Base-by-base conservation (phyloP, 2,888 invertebrate genomes). In the Sepiola atlantica region DNA sequence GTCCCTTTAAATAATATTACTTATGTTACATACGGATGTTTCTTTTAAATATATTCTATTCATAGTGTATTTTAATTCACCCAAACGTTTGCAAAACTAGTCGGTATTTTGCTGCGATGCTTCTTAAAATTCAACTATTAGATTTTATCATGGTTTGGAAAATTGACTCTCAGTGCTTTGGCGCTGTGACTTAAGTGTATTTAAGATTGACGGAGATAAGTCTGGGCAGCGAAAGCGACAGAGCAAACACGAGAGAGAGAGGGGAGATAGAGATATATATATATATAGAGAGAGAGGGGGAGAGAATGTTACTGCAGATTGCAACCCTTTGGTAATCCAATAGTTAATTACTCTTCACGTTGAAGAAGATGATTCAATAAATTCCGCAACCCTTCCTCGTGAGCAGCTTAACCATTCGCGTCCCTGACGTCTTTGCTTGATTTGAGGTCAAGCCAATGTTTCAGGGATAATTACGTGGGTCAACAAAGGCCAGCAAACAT, bases 401-500 rank as follows among this genome's bases (percentile, higher is more conserved):
- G n/a, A 77, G 14, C n/a, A 77, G 32, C n/a, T 77, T n/a, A 16
- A n/a, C 77, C n/a, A 32, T 77, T 45, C 77, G 4, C 16, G 77
- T 77, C 77, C n/a, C 77, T 77, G n/a, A 77, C 77, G 77, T 77
- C 77, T n/a, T 77, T 12, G 77, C 77, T 77, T 77, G 77, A 77
- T 77, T 77, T 32, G 77, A 77, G 77, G 77, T 77, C 77, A 77
- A 77, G 77, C 77, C 77, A 77, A 77, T 77, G 77, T 77, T 77
- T 77, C 77, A n/a, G 77, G 77, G 77, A 77, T 77, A 77, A 77
- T 77, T 77, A 77, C 77, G 32, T 77, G 18, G 77, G n/a, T 77
- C 77, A 77, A 16, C n/a, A 77, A n/a, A 77, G 77, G 77, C n/a
- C 77, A 77, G 77, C 77, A 77, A 77, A 77, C 77, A 77, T 77